These are phyloP conservation scores for Gymnopithys bicolor DNA, from an alignment of 2,797 vertebrate genomes.

Conservation along the genomic window DNA sequence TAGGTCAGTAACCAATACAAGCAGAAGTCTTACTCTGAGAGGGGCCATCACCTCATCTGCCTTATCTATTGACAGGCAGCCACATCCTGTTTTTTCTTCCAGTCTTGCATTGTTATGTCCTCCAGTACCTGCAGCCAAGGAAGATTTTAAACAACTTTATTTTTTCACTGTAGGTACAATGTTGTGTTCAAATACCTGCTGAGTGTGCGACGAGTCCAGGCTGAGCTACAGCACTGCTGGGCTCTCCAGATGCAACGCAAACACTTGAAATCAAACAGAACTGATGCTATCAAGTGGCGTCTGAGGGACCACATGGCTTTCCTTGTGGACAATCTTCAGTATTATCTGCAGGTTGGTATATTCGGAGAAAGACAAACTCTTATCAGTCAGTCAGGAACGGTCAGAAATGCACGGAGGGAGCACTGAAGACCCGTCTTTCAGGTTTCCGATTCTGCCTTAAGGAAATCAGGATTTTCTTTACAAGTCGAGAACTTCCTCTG, in stretches of 20 bases:
- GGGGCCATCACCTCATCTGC: no score
- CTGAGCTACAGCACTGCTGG: constrained; percentile 97
- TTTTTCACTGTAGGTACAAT: constrained; percentile 86
- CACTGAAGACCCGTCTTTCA: not conserved
- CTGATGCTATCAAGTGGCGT: constrained; percentile 91
- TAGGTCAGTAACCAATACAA: not conserved
- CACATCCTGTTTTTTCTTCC: not conserved
- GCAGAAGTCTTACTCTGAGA: not conserved
- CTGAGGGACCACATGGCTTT: constrained; percentile 98
- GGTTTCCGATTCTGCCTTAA: not conserved
- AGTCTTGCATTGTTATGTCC: not conserved
- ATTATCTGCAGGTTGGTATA: constrained; percentile 91
- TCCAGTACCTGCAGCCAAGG: not conserved
- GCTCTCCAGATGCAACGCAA: constrained; percentile 98
- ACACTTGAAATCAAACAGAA: constrained; percentile 91
- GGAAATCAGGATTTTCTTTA: not conserved
- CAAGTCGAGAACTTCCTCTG: not conserved
- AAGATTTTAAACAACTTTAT: not conserved
- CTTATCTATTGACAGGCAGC: not conserved
- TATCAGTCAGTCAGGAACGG: not conserved
- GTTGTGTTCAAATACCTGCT: constrained; percentile 96
- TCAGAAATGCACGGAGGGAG: not conserved
- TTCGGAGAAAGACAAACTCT: not conserved
- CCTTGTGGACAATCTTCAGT: constrained; percentile 97
- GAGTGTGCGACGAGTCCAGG: constrained; percentile 93